Percentiles rank a stretch among this genome's conserved stretches.
Evolutionary conservation across 2,113 vertebrate genomes (phyloP).

Genomic region (Oncorhynchus keta): DNA sequence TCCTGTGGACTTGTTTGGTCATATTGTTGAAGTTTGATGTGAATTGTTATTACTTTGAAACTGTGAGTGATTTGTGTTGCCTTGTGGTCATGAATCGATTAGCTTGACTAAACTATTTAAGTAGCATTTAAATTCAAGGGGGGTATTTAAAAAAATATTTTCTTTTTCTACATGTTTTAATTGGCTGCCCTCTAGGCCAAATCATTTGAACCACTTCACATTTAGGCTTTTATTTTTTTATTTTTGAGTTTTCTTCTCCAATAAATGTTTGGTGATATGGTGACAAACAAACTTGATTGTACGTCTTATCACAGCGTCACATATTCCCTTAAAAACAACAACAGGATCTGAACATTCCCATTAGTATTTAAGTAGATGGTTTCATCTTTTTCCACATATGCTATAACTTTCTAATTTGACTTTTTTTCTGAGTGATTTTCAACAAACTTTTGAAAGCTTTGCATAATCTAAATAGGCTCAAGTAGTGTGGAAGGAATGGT

Average conservation of each 20-base stretch:
- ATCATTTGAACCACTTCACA: conserved; percentile 25
- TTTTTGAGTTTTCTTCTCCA: neutral
- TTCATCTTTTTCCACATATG: neutral
- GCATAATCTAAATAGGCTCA: conserved; percentile 4
- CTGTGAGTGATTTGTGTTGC: too few species aligned
- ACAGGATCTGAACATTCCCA: neutral
- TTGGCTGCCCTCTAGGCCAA: neutral
- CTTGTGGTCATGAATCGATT: too few species aligned
- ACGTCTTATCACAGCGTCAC: neutral
- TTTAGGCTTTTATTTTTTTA: conserved; percentile 40
- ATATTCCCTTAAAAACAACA: neutral
- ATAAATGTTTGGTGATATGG: conserved; percentile 44
- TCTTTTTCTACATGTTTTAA: neutral
- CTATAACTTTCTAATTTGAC: neutral
- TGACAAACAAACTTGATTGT: conserved; percentile 11
- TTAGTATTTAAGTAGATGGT: neutral
- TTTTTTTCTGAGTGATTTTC: conserved; percentile 2
- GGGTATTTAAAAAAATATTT: neutral
- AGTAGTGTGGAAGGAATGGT: neutral
- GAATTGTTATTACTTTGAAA: neutral
- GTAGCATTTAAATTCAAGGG: too few species aligned
- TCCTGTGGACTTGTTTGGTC: too few species aligned
- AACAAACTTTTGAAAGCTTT: neutral
- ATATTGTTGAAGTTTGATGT: too few species aligned
- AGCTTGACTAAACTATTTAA: too few species aligned